A percentile compares a stretch with the other conserved stretches of the same genome.
phyloP scores from a whole-genome alignment of 2,888 invertebrate genomes.

The Protonemura montana region DNA sequence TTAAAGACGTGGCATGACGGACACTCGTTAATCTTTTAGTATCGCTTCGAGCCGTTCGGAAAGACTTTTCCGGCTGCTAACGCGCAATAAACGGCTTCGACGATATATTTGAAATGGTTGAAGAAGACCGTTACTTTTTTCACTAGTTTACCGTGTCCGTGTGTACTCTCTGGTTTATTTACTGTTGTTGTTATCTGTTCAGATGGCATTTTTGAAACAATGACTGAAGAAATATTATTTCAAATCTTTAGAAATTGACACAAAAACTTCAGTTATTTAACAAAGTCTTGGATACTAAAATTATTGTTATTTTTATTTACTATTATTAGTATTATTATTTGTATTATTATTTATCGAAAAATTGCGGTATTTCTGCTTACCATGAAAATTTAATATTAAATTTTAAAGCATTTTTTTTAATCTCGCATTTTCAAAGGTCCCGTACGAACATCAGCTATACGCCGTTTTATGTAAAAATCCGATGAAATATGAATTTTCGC shows the following conservation, averaged over 20 bases:
- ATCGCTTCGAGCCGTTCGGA: not conserved
- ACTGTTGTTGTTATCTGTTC: not conserved
- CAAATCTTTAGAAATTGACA: no score
- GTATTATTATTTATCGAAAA: no score
- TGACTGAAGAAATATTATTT: no score
- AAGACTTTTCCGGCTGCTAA: not conserved
- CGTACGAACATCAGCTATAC: not conserved
- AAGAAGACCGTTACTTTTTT: not conserved
- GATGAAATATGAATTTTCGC: not conserved
- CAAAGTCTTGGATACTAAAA: no score
- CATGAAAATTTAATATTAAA: not conserved
- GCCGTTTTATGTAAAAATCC: not conserved
- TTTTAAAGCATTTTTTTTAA: not conserved
- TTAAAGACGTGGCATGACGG: not conserved
- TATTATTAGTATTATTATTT: no score
- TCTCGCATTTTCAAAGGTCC: not conserved
- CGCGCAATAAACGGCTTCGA: not conserved
- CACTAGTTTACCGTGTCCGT: not conserved
- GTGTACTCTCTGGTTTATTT: not conserved
- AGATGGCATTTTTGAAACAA: not conserved
- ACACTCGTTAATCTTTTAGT: constrained; percentile 7
- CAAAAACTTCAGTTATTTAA: no score
- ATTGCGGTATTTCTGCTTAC: no score
- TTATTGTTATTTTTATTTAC: no score
- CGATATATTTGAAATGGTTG: not conserved